Conservation (phyloP, 2,797 vertebrate species). For the Xenops minutus region DNA sequence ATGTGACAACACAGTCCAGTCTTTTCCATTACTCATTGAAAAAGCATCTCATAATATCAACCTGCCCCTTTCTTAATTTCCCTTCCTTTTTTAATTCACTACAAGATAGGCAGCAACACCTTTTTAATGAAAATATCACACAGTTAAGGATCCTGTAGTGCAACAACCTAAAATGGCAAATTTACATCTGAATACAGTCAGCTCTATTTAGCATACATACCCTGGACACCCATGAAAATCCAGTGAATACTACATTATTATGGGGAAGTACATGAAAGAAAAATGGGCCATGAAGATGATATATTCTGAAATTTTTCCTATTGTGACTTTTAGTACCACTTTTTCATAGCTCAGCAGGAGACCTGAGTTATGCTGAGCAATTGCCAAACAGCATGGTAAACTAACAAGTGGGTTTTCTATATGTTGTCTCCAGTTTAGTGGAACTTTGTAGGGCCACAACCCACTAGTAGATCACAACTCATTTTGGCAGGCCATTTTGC, state of each 20-base stretch:
- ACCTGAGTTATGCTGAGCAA: background rate
- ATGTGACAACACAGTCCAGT: background rate
- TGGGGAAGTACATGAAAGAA: background rate
- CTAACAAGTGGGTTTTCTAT: constrained; percentile 26
- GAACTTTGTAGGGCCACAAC: constrained; percentile 37
- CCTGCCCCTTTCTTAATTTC: too few species aligned
- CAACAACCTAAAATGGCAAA: background rate
- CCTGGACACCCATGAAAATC: background rate
- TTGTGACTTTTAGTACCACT: constrained; percentile 2
- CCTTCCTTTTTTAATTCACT: background rate
- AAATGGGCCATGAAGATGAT: constrained; percentile 11
- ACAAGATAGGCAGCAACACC: background rate
- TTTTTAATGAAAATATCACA: background rate
- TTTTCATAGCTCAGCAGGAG: background rate
- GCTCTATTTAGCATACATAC: background rate
- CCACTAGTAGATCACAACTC: constrained; percentile 55
- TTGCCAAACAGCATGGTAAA: background rate
- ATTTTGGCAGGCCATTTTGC: constrained; percentile 63
- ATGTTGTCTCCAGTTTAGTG: constrained; percentile 10
- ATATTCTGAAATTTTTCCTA: background rate
- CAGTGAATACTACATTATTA: background rate
- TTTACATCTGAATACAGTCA: background rate
- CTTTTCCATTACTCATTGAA: background rate
- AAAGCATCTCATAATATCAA: background rate
- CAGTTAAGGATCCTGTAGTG: background rate